These are phyloP conservation scores for Brachypalpus laphriformis DNA, from an alignment of 2,888 invertebrate species.

Conservation along the genomic window DNA sequence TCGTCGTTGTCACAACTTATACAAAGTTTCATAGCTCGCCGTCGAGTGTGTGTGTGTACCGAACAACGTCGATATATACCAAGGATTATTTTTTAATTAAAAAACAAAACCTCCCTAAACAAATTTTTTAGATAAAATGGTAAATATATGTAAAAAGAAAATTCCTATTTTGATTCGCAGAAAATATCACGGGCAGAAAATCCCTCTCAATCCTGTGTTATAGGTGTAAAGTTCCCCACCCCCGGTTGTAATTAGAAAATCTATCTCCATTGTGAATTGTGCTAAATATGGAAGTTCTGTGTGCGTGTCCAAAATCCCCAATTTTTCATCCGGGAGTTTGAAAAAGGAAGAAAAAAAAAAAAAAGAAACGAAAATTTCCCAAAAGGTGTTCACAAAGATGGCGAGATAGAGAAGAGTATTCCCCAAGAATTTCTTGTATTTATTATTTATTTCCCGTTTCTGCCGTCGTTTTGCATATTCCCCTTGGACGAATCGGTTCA, in stretches of 20 bases:
- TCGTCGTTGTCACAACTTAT: conserved; percentile 58
- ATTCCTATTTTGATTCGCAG: neutral
- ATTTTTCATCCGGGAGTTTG: conserved; percentile 63
- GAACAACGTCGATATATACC: conserved; percentile 37
- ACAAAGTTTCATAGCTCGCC: neutral
- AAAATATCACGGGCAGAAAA: conserved; percentile 12
- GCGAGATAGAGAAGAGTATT: conserved; percentile 22
- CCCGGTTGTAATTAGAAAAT: neutral
- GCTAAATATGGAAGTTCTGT: conserved; percentile 73
- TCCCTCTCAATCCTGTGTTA: conserved; percentile 32
- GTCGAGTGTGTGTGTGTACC: conserved; percentile 6
- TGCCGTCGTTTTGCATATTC: conserved; percentile 19
- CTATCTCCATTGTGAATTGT: conserved; percentile 38
- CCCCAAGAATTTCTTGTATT: conserved; percentile 43
- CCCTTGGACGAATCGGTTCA: conserved; percentile 62
- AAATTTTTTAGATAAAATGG: conserved; percentile 70
- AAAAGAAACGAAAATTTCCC: conserved; percentile 62
- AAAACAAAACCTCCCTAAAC: conserved; percentile 28
- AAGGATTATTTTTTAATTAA: conserved; percentile 63
- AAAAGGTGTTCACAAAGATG: conserved; percentile 59
- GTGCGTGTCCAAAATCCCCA: conserved; percentile 79
- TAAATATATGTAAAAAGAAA: conserved; percentile 50
- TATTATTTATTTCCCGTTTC: conserved; percentile 69
- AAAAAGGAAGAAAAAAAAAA: conserved; percentile 58
- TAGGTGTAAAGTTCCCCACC: conserved; percentile 51